phyloP scores from a whole-genome alignment of 2,113 vertebrate genomes.

The Grus americana region DNA sequence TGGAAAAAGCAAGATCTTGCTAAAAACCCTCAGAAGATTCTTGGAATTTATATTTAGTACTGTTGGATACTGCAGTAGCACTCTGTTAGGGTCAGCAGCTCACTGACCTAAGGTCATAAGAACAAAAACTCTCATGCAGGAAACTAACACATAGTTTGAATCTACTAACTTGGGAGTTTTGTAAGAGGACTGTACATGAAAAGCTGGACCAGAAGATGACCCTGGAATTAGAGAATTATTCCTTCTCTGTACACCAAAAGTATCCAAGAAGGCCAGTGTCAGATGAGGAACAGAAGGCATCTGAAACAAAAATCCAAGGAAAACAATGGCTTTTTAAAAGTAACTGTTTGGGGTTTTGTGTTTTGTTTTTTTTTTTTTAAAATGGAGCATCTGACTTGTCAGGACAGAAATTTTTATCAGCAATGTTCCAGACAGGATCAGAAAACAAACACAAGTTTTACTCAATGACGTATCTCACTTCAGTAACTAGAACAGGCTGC shows the following conservation, averaged over 20 bases:
- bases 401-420: not conserved
- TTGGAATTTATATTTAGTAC: not conserved
- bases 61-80: not conserved
- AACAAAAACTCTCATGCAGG: not conserved
- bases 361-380: not conserved
- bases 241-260: not conserved
- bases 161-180: not conserved
- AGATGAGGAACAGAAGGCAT: not conserved
- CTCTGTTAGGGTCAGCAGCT: not conserved
- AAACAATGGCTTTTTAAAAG: not conserved
- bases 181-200: not conserved
- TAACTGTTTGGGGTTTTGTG: not conserved
- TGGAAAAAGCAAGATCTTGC: not conserved
- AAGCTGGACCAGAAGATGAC: not conserved
- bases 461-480: not conserved
- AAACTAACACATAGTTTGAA: not conserved
- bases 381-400: not conserved
- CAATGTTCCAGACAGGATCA: not conserved
- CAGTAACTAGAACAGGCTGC: constrained; percentile 31
- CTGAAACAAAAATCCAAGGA: not conserved
- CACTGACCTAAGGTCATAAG: not conserved
- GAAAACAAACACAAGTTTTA: constrained; percentile 19
- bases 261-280: not conserved
- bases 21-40: not conserved
- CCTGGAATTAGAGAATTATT: not conserved